Evolutionary conservation across 2,797 vertebrate species (phyloP).

Genomic region (Mormyrops attenuatus): DNA sequence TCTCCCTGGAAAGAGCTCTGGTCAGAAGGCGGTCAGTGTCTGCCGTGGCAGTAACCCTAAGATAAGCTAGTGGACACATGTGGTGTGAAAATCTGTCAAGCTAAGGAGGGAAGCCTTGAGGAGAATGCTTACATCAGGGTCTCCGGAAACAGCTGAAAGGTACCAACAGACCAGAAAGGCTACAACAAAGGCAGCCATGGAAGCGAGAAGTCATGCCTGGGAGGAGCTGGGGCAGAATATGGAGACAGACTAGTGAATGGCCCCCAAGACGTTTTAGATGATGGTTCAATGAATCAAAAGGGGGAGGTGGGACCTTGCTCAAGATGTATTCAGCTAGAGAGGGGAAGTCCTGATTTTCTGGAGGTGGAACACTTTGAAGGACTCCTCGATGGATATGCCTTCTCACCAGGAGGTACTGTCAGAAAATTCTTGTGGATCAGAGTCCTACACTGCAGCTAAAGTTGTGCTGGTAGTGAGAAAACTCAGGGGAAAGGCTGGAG

Average conservation of each 20-base stretch:
- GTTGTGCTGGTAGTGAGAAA: neutral
- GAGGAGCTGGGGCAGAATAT: neutral
- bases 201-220: neutral
- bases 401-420: neutral
- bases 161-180: neutral
- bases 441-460: neutral
- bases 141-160: neutral
- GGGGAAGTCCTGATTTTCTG: neutral
- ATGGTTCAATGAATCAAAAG: neutral
- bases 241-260: neutral
- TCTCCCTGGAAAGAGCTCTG: neutral
- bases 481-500: neutral
- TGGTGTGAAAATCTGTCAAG: neutral
- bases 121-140: neutral
- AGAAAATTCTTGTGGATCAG: neutral
- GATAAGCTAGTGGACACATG: neutral
- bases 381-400: neutral
- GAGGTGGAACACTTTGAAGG: neutral
- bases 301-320: neutral
- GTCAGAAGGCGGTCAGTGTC: neutral
- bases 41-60: neutral
- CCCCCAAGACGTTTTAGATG: neutral
- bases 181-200: neutral
- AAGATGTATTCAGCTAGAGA: neutral
- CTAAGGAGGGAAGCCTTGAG: neutral